These are phyloP conservation scores for Papilio elwesi DNA, from an alignment of 2,888 invertebrate species.

Conservation along the genomic window DNA sequence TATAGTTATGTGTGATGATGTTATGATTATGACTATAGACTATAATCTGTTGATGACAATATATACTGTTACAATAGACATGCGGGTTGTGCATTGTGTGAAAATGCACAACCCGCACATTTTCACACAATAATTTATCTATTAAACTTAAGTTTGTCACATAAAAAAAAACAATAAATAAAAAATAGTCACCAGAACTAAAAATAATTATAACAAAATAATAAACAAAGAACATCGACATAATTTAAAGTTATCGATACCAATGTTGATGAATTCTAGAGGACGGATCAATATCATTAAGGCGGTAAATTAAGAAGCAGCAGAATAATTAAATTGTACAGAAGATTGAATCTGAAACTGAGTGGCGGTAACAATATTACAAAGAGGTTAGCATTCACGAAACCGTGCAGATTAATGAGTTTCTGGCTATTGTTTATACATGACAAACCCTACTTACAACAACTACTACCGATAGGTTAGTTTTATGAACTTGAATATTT, in stretches of 20 bases:
- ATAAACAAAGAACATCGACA: not conserved
- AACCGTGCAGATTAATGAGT: not conserved
- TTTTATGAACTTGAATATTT: too few relatives aligned
- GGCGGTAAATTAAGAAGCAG: not conserved
- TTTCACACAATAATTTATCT: too few relatives aligned
- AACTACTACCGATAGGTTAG: too few relatives aligned
- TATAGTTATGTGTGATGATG: too few relatives aligned
- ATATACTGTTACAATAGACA: too few relatives aligned
- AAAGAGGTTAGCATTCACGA: conserved; percentile 16
- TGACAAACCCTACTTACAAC: not conserved
- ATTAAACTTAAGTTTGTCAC: too few relatives aligned
- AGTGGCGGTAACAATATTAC: conserved; percentile 11
- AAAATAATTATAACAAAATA: not conserved
- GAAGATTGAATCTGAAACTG: conserved; percentile 8
- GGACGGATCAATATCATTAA: not conserved
- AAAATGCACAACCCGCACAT: too few relatives aligned
- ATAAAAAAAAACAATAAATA: not conserved
- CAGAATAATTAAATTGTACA: conserved; percentile 14
- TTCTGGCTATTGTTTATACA: conserved; percentile 3
- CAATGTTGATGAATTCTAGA: not conserved
- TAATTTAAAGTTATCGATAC: not conserved
- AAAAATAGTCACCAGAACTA: not conserved
- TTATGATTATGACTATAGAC: too few relatives aligned
- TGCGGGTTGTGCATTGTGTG: too few relatives aligned
- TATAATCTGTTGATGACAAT: too few relatives aligned